These are phyloP conservation scores for Numida meleagris DNA, from an alignment of 2,113 vertebrate species.

Conservation along the genomic window DNA sequence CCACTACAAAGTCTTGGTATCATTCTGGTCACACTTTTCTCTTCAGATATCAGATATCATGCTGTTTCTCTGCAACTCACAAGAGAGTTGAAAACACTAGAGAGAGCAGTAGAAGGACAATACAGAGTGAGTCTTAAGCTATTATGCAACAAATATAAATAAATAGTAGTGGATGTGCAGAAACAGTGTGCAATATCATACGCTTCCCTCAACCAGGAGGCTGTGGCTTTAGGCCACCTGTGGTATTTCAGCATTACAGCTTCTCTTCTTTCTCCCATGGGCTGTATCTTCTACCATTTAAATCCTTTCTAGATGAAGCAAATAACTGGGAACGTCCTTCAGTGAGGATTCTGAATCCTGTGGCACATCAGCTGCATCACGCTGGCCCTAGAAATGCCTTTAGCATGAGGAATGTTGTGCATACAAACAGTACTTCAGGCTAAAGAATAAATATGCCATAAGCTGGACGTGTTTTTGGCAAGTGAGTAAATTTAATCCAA, in stretches of 20 bases:
- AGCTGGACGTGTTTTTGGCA: not conserved
- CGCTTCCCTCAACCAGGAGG: not conserved
- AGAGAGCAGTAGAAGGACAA: not conserved
- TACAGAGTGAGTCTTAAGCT: not conserved
- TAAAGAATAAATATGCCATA: constrained; percentile 18
- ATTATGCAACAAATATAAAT: not conserved
- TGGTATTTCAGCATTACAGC: not conserved
- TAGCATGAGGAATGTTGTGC: not conserved
- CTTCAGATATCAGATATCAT: not conserved
- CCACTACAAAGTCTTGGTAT: not conserved
- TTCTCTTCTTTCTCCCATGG: not conserved
- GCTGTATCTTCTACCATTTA: not conserved
- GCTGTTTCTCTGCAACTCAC: not conserved
- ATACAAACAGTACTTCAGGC: not conserved
- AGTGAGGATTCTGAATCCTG: not conserved
- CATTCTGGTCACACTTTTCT: not conserved
- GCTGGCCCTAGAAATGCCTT: not conserved
- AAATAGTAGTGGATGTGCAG: not conserved
- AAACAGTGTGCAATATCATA: not conserved
- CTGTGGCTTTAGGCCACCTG: not conserved
- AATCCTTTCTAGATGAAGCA: not conserved
- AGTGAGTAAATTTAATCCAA: constrained; percentile 52
- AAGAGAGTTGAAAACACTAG: not conserved
- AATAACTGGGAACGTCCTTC: not conserved
- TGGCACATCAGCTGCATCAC: not conserved